These are phyloP conservation scores for Coptodon bakossiorum DNA, from an alignment of 2,113 vertebrate species.

Conservation along the genomic window DNA sequence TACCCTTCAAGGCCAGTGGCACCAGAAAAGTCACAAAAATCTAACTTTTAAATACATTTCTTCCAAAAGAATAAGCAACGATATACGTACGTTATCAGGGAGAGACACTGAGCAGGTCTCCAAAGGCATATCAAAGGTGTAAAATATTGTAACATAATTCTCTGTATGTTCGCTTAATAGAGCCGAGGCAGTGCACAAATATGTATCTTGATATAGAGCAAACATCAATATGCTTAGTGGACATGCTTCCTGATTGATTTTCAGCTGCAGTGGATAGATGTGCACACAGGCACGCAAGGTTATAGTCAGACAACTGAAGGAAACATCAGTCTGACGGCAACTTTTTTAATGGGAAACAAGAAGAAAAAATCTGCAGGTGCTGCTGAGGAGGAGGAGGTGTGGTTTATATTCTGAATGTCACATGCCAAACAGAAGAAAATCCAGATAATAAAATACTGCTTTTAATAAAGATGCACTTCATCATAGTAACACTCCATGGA, in stretches of 20 bases:
- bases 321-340: neutral
- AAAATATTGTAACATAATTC: neutral
- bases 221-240: neutral
- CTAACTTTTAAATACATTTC: conserved; percentile 4
- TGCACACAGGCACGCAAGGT: neutral
- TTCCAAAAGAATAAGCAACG: neutral
- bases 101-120: neutral
- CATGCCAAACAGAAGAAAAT: neutral
- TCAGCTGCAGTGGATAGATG: neutral
- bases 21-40: neutral
- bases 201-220: neutral
- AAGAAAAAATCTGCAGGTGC: neutral
- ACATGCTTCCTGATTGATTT: conserved; percentile 6
- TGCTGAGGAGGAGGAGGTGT: neutral
- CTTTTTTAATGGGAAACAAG: neutral
- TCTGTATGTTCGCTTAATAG: neutral
- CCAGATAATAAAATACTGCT: neutral
- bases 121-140: neutral
- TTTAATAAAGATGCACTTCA: neutral
- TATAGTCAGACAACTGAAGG: neutral
- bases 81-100: neutral
- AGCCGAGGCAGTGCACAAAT: neutral
- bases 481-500: neutral
- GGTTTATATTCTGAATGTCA: neutral
- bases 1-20: conserved; percentile 15